These are phyloP conservation scores for Spilosoma lubricipeda DNA, from an alignment of 2,888 invertebrate species.

Conservation along the genomic window DNA sequence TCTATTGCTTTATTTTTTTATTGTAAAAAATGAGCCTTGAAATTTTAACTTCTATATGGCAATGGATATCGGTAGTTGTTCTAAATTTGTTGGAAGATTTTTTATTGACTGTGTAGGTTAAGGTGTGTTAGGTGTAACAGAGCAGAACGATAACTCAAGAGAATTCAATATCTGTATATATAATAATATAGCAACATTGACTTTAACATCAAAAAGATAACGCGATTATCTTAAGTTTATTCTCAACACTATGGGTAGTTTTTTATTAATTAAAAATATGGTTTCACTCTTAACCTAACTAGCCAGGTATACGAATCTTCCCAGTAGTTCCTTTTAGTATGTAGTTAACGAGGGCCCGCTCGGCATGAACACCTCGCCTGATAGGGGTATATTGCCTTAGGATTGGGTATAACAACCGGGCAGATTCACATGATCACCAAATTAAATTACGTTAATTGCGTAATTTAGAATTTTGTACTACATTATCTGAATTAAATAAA, in stretches of 20 bases:
- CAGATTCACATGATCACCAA: not conserved
- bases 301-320: too few species aligned
- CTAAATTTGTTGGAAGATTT: not conserved
- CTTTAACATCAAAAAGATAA: not conserved
- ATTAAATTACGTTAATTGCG: not conserved
- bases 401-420: too few species aligned
- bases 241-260: not conserved
- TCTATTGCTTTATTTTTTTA: not conserved
- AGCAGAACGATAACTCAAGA: slow-evolving; percentile 1
- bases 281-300: too few species aligned
- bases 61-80: not conserved
- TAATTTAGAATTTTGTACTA: not conserved
- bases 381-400: too few species aligned
- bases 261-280: not conserved
- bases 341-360: not conserved
- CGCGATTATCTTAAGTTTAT: not conserved
- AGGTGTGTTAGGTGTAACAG: not conserved
- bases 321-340: too few species aligned
- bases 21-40: not conserved
- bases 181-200: not conserved
- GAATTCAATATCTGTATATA: not conserved
- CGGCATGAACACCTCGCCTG: too few species aligned
- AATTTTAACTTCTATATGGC: not conserved
- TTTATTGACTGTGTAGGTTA: not conserved
- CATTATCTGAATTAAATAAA: not conserved